phyloP scores from a whole-genome alignment of 2,113 vertebrate genomes.

The Tylochromis polylepis region DNA sequence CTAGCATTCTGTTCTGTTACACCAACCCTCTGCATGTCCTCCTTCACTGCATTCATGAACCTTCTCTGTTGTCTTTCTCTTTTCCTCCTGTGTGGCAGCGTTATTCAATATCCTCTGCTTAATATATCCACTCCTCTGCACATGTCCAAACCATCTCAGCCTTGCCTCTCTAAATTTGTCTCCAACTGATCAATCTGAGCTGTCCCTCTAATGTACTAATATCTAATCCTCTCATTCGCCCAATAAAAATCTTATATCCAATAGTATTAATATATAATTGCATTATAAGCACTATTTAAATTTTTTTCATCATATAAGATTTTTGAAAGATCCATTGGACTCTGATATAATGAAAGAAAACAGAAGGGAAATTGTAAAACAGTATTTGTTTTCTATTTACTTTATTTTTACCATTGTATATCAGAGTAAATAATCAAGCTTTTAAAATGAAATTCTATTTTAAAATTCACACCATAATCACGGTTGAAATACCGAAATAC shows the following conservation, averaged over 20 bases:
- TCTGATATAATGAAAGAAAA: not conserved
- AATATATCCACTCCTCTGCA: not conserved
- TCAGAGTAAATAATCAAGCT: not conserved
- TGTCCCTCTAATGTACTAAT: too few relatives aligned
- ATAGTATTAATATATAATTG: not conserved
- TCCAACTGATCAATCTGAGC: not conserved
- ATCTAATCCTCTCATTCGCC: too few relatives aligned
- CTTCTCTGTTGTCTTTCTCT: not conserved
- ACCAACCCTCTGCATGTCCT: not conserved
- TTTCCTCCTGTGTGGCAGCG: not conserved
- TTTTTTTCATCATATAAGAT: not conserved
- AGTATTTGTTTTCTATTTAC: not conserved
- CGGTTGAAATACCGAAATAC: not conserved
- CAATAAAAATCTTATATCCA: not conserved
- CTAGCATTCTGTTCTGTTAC: not conserved
- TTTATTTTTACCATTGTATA: not conserved
- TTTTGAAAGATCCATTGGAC: not conserved
- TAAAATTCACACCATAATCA: not conserved
- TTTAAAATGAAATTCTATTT: not conserved
- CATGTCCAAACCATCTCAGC: not conserved
- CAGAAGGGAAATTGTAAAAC: not conserved
- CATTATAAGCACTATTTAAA: not conserved
- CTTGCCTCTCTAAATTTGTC: not conserved
- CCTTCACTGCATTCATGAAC: not conserved
- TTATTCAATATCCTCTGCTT: not conserved